Evolutionary conservation across 2,113 vertebrate species (phyloP).

Genomic region (Gopherus flavomarginatus): DNA sequence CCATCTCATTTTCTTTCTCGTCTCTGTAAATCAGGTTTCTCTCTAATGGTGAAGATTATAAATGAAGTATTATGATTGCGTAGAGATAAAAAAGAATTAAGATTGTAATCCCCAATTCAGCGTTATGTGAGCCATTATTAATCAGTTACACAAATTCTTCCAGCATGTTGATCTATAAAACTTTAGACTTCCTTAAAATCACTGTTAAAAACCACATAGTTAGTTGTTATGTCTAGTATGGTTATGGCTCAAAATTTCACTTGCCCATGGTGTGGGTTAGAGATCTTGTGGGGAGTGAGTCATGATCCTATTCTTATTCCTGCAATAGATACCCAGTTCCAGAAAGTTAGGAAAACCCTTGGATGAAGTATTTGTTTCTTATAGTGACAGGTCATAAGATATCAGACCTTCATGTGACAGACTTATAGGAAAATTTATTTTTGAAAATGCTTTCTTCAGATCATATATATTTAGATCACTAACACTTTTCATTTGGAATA

Average conservation of each 20-base stretch:
- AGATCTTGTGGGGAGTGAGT: background rate
- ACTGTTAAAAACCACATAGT: background rate
- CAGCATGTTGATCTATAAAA: background rate
- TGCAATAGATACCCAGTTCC: background rate
- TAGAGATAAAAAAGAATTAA: background rate
- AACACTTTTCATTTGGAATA: background rate
- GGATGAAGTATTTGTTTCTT: background rate
- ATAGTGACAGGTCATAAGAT: background rate
- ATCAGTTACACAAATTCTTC: background rate
- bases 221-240: background rate
- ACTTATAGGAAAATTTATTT: background rate
- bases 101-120: background rate
- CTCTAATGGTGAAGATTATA: background rate
- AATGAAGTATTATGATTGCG: background rate
- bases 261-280: background rate
- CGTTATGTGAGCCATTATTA: background rate
- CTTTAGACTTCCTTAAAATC: background rate
- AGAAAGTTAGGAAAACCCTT: background rate
- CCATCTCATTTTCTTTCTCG: background rate
- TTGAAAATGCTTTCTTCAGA: background rate
- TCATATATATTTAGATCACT: background rate
- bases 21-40: background rate
- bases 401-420: background rate
- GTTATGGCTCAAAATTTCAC: background rate
- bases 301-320: background rate